Evolutionary conservation across 2,888 invertebrate genomes (phyloP).

Genomic region (Tipula lateralis): DNA sequence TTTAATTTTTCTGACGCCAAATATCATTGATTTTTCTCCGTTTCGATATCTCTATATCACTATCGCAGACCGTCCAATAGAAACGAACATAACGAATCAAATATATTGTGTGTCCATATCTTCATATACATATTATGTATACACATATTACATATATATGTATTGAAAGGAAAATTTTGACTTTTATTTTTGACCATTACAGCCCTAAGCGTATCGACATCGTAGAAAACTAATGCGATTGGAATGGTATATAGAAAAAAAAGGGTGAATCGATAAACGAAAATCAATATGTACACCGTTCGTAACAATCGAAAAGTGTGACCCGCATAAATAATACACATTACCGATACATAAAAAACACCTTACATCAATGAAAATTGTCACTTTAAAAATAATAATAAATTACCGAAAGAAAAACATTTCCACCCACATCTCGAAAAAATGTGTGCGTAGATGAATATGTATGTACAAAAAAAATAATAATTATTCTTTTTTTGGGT

Average conservation of each 20-base stretch:
- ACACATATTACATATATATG: too few species aligned
- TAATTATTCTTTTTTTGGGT: background rate
- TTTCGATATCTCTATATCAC: constrained; percentile 1
- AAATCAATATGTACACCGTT: background rate
- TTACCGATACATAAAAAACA: background rate
- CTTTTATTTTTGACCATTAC: background rate
- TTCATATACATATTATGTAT: too few species aligned
- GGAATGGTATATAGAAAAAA: background rate
- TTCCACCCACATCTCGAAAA: background rate
- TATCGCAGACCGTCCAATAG: background rate
- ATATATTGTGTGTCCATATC: background rate
- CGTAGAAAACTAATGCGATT: background rate
- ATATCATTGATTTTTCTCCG: background rate
- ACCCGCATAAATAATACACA: background rate
- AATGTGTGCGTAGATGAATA: background rate
- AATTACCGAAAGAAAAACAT: background rate
- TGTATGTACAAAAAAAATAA: background rate
- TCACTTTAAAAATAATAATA: constrained; percentile 1
- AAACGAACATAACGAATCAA: background rate
- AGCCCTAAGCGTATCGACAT: background rate
- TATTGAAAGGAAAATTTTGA: background rate
- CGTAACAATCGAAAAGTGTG: background rate
- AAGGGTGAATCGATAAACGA: background rate
- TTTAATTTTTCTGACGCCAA: constrained; percentile 5
- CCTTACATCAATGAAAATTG: background rate